Evolutionary conservation across 2,888 invertebrate genomes (phyloP).

Genomic region (Erebia ligea): DNA sequence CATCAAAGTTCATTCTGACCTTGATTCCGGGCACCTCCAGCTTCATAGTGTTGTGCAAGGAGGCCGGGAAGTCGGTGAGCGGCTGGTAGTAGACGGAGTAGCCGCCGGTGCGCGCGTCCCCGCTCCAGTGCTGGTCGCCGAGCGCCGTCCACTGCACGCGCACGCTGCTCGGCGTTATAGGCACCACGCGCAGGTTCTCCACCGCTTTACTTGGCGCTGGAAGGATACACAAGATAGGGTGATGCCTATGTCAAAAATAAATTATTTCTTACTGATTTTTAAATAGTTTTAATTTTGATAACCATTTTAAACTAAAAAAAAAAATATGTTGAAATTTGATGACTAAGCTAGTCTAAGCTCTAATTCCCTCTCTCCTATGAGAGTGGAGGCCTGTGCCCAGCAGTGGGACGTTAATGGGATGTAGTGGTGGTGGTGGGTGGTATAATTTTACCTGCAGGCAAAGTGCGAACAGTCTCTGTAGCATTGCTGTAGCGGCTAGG

Average conservation of each 20-base stretch:
- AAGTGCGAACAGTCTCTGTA: constrained; percentile 92
- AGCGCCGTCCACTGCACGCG: constrained; percentile 95
- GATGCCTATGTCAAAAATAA: no score
- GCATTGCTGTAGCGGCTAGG: constrained; percentile 96
- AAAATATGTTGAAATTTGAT: no score
- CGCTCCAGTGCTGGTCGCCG: constrained; percentile 92
- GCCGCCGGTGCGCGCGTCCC: constrained; percentile 93
- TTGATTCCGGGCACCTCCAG: constrained; percentile 92
- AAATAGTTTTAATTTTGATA: no score
- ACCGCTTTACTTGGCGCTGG: constrained; percentile 94
- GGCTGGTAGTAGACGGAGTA: constrained; percentile 95
- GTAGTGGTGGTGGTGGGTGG: no score
- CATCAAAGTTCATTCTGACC: constrained; percentile 51
- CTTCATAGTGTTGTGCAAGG: constrained; percentile 92
- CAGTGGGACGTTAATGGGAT: no score
- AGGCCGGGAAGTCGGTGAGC: constrained; percentile 93
- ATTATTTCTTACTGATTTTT: no score
- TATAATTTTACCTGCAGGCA: constrained; percentile 87
- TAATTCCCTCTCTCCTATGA: no score
- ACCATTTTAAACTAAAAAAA: no score
- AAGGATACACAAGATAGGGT: background rate
- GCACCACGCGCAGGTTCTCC: constrained; percentile 91
- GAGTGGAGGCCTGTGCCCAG: no score
- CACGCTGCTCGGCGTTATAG: constrained; percentile 97
- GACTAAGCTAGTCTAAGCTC: no score